Percentiles rank a stretch among this genome's conserved stretches.
These are phyloP conservation scores for Conus canariensis DNA, from an alignment of 2,888 invertebrate genomes.

Conservation along the genomic window DNA sequence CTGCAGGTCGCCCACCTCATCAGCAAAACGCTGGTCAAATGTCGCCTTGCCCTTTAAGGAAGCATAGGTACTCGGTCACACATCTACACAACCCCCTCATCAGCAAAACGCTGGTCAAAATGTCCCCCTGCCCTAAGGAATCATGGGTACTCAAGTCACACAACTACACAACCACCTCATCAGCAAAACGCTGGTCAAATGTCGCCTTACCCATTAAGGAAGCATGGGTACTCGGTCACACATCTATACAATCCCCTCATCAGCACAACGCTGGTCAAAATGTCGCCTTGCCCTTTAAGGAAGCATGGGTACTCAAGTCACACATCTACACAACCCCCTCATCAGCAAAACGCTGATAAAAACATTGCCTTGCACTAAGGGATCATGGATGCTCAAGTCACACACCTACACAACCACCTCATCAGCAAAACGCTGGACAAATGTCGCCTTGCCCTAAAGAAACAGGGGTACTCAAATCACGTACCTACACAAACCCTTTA, in stretches of 20 bases:
- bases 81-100: not conserved
- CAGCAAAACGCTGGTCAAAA: not conserved
- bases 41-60: conserved; percentile 63
- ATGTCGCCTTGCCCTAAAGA: conserved; percentile 61
- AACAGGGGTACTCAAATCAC: not conserved
- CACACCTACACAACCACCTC: conserved; percentile 41
- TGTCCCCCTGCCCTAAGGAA: not conserved
- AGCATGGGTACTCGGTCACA: not conserved
- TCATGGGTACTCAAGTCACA: no score
- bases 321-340: not conserved
- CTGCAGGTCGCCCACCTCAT: conserved; percentile 50
- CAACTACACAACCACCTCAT: no score
- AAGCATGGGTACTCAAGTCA: not conserved
- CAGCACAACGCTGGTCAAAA: conserved; percentile 66
- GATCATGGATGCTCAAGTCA: no score
- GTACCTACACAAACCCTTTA: not conserved
- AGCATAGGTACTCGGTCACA: not conserved
- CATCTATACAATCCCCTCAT: conserved; percentile 37
- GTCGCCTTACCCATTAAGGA: conserved; percentile 62
- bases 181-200: conserved; percentile 63
- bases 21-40: conserved; percentile 65
- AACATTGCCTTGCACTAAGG: no score
- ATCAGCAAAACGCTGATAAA: not conserved
- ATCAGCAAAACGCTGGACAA: conserved; percentile 63
- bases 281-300: conserved; percentile 62